Base-by-base conservation (phyloP, 2,113 vertebrate species). In the Holacanthus passer region DNA sequence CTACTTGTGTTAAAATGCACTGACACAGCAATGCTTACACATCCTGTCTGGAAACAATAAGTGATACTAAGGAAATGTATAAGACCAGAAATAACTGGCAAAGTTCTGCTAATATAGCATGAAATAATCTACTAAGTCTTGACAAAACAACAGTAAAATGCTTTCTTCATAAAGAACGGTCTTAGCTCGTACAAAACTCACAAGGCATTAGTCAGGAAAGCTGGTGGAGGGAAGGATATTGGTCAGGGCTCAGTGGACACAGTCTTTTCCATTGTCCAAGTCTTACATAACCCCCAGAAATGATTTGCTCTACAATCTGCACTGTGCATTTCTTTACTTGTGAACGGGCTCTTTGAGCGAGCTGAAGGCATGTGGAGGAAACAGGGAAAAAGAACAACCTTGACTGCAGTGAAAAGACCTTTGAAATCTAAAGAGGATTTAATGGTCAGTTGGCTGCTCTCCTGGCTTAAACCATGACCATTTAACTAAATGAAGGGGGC, bases 201-300 rank as follows among this genome's bases (percentile, higher is more conserved):
- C 56, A 66, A 63, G 81, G 66, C 56, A 70, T 72, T 65, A 60
- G 56, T 87, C 77, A 65, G 71, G 80, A 79, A 55, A 74, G 65
- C 69, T 74, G 68, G 79, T 74, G 60, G 71, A 83, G 35, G 59
- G 72, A 62, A 70, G 75, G 81, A 82, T 65, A 76, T 73, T 76
- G 81, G 82, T 85, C 86, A 88, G 64, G 77, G 62, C 87, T 87
- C 83, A 82, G 79, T 78, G 88, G 76, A 89, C 75, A 88, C 68
- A 77, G 83, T 76, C 87, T 80, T 89, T 90, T 91, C 86, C 85
- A 90, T 87, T 82, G 86, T 89, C 67, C 79, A 50, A 75, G 76
- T 79, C 81, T 91, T 91, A 82, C 73, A 68, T 88, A 91, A 88
- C 45, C 43, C n/a, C 52, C 58, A n/a, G 53, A 78, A 83, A 85